phyloP scores from a whole-genome alignment of 2,888 invertebrate species.

The Ryuthela nishihirai region DNA sequence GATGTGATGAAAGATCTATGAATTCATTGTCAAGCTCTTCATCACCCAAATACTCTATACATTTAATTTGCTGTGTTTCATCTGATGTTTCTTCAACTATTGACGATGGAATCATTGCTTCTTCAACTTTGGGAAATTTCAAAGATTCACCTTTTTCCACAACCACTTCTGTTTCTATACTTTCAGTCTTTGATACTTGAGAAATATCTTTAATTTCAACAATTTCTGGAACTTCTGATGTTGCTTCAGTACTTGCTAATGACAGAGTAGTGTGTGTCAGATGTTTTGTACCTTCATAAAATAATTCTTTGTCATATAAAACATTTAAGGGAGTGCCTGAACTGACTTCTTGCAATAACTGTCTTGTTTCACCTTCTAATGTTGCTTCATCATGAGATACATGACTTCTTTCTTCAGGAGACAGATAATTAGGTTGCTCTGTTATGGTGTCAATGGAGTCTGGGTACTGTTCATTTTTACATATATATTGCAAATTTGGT shows the following conservation, averaged over 20 bases:
- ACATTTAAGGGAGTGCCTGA: too few relatives aligned
- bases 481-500: too few relatives aligned
- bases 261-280: too few relatives aligned
- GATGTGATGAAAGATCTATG: conserved; percentile 24
- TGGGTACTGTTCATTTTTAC: too few relatives aligned
- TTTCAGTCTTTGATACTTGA: not conserved
- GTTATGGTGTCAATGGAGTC: too few relatives aligned
- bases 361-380: not conserved
- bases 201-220: not conserved
- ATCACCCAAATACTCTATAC: not conserved
- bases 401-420: not conserved
- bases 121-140: not conserved
- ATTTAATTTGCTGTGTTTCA: not conserved
- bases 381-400: not conserved
- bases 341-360: too few relatives aligned
- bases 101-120: not conserved
- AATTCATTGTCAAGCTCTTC: conserved; percentile 21
- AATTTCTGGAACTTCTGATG: not conserved
- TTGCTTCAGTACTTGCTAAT: not conserved
- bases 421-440: not conserved
- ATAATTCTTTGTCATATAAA: not conserved
- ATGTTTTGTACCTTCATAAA: not conserved
- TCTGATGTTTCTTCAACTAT: not conserved
- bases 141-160: not conserved
- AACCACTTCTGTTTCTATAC: not conserved